phyloP scores from a whole-genome alignment of 1,140 invertebrate genomes.

The Heliothis subflexa region DNA sequence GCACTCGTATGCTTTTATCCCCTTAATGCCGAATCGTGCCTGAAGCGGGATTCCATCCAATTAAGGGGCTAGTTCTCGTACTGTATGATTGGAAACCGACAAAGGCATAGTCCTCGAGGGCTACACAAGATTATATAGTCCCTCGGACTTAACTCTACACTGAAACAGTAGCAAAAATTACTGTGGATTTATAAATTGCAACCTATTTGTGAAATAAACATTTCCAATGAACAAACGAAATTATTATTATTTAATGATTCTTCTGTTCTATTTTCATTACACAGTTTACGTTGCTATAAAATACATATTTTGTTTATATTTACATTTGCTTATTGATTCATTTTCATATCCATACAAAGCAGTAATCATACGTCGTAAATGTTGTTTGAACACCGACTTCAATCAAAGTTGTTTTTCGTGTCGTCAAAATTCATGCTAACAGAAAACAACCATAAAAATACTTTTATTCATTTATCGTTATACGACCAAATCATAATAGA shows the following conservation, averaged over 20 bases:
- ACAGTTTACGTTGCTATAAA: background rate
- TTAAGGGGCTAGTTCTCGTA: conserved; percentile 60
- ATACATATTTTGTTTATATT: background rate
- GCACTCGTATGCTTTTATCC: conserved; percentile 49
- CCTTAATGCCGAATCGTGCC: conserved; percentile 50
- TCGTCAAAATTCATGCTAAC: conserved; percentile 20
- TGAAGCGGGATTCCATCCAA: conserved; percentile 62
- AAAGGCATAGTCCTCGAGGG: conserved; percentile 51
- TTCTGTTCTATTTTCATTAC: background rate
- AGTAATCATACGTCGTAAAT: conserved; percentile 35
- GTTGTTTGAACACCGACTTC: conserved; percentile 26
- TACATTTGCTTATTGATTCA: conserved; percentile 12
- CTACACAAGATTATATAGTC: conserved; percentile 44
- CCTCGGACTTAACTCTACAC: conserved; percentile 54
- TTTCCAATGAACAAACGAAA: conserved; percentile 28
- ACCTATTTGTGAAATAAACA: conserved; percentile 20
- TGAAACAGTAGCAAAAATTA: conserved; percentile 60
- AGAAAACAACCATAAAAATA: conserved; percentile 50
- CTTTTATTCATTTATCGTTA: conserved; percentile 57
- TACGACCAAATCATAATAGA: conserved; percentile 55
- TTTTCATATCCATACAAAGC: conserved; percentile 18
- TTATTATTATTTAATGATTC: conserved; percentile 12
- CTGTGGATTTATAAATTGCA: conserved; percentile 39
- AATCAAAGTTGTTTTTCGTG: conserved; percentile 26
- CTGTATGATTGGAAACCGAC: conserved; percentile 60